phyloP scores from a whole-genome alignment of 2,797 vertebrate genomes.

The Scyliorhinus canicula region DNA sequence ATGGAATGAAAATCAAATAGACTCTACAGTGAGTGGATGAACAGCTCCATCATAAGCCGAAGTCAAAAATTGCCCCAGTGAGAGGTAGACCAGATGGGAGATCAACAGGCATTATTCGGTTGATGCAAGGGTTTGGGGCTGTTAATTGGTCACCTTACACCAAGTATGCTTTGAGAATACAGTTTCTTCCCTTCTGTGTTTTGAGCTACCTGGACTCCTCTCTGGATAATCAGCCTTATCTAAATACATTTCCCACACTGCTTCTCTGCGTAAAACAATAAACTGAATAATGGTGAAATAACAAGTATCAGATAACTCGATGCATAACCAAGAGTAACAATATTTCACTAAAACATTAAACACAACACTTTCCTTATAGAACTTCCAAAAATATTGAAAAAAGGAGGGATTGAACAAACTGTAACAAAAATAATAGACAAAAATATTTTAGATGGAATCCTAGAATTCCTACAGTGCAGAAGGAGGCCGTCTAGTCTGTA shows the following conservation, averaged over 20 bases:
- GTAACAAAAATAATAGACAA: background rate
- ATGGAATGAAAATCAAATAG: background rate
- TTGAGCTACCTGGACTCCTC: background rate
- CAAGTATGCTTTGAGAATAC: background rate
- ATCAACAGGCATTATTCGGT: background rate
- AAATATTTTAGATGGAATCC: too few relatives aligned
- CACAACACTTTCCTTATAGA: background rate
- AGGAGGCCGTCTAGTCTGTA: too few relatives aligned
- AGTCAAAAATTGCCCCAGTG: background rate
- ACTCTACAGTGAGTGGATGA: background rate
- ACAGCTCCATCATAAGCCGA: background rate
- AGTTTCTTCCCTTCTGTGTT: background rate
- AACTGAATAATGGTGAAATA: background rate
- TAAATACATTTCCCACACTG: background rate
- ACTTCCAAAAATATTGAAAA: background rate
- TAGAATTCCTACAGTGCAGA: too few relatives aligned
- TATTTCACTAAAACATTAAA: background rate
- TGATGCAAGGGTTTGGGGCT: background rate
- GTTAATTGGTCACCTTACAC: background rate
- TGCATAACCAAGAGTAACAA: background rate
- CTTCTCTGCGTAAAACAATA: background rate
- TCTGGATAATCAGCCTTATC: background rate
- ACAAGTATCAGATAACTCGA: background rate
- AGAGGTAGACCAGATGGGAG: background rate
- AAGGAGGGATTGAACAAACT: background rate